Evolutionary conservation across 2,888 invertebrate species (phyloP), one percentile per base, ranked within the genome.

Genomic region (Baronia brevicornis): DNA sequence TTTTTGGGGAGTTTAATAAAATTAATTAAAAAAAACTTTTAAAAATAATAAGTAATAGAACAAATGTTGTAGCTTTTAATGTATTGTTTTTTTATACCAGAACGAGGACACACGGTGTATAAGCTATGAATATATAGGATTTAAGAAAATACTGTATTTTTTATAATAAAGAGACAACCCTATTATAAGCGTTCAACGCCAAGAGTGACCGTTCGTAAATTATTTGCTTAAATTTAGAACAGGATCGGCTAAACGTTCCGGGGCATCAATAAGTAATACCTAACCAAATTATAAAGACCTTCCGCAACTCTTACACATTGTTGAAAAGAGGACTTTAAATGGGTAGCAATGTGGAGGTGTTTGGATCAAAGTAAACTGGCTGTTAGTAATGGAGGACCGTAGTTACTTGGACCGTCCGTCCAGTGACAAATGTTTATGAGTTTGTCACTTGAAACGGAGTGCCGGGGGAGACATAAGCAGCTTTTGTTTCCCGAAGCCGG

Each of bases 191-290:
- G 12, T 33, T 32, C 55, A 48, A 53, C 65, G 71, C 69, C 71
- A 70, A 66, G 69, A 75, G 65, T 74, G 78, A 71, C 75, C 73
- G 75, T 75, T 68, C 70, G 74, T 82, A 79, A 84, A 82, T 82
- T 82, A 82, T 84, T 78, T 73, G 79, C 78, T 78, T 68, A 75
- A 80, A 82, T 82, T 82, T 84, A 78, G 79, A 79, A 71, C 67
- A 63, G 75, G 68, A 79, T 78, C 77, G 72, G 62, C 66, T 80
- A 79, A 82, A 74, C 75, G 79, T 78, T 80, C 73, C 65, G 71
- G 78, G 75, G 71, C 73, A 73, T 77, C 77, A 78, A 80, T 84
- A 84, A 79, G 77, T 79, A 78, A 80, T 79, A 59, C 54, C 28
- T 35, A 37, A 49, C 73, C 71, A 67, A 24, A 37, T 35, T 43